Evolutionary conservation across 2,113 vertebrate species (phyloP), one percentile per base, ranked within the genome.

Genomic region (Sapayoa aenigma): DNA sequence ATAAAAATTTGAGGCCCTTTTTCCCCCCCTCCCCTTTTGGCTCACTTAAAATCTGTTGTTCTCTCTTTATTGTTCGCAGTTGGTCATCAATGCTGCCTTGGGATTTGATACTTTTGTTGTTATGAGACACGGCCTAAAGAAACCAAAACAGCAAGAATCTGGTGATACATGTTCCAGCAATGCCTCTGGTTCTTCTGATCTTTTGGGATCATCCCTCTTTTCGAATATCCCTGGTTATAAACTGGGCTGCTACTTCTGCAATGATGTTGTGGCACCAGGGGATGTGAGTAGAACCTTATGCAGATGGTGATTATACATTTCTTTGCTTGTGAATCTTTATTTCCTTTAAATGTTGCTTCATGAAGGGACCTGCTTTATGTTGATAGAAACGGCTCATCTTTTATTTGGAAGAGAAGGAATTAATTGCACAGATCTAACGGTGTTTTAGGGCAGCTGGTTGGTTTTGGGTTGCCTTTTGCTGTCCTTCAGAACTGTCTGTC

Each of bases 101-200:
- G 99, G 99, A 11, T 99, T 99, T 81, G 99, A 99, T 98, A 99
- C 99, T 5, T 99, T 99, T 90, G 99, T 99, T 30, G 99, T 99
- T 87, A 99, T 99, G 99, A 98, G 99, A 47, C 99, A 99, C 0
- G 99, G 99, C 68, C 97, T 99, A 68, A 99, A 99, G 97, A 99
- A 98, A 87, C 97, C 98, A 19, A 98, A 97, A 53, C 94, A 96
- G 19, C 97, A 97, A 49, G 97, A 94, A 13, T 88, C 94, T 3
- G 96, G 91, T 49, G 98, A 98, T 82, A 93, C 97, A 55, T 56
- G 74, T 76, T 58, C 77, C 55, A 94, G n/a, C 77, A 93, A 22
- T n/a, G 25, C 98, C 7, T 87, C 96, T 4, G 93, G 92, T 47
- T 33, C 98, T 58, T 95, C 97, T 1, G 97, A 98, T 83, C 95